Conservation (phyloP, 1,140 invertebrate species). For the Archivesica marissinica region DNA sequence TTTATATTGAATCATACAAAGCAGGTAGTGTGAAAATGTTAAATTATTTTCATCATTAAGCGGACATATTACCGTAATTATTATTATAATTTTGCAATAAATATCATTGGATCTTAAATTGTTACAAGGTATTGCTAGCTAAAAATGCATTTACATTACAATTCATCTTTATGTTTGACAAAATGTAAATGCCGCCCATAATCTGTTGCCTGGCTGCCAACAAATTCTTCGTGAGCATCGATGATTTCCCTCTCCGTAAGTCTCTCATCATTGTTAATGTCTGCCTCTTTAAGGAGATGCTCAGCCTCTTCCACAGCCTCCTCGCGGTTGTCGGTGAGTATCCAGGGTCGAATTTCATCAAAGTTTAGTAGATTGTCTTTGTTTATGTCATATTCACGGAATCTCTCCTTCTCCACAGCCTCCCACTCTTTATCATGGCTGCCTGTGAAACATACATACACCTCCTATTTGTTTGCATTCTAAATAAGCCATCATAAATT, state of each 20-base stretch:
- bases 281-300: conserved; percentile 95
- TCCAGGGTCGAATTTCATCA: conserved; percentile 94
- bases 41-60: no score
- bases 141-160: conserved; percentile 45
- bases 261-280: conserved; percentile 93
- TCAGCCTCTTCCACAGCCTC: conserved; percentile 95
- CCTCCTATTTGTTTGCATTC: no score
- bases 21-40: no score
- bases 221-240: conserved; percentile 95
- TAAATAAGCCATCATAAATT: no score
- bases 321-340: conserved; percentile 95
- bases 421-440: conserved; percentile 93
- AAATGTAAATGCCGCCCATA: conserved; percentile 94
- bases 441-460: no score
- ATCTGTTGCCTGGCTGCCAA: conserved; percentile 98
- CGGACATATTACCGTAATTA: no score
- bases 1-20: no score
- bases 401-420: conserved; percentile 94
- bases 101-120: not conserved
- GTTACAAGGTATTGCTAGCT: conserved; percentile 1
- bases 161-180: conserved; percentile 66
- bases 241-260: conserved; percentile 95
- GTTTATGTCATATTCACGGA: conserved; percentile 95
- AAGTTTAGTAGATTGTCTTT: conserved; percentile 92
- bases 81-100: not conserved